Base-by-base conservation (phyloP, 1,140 invertebrate genomes). In the Drosophila fuyamai region DNA sequence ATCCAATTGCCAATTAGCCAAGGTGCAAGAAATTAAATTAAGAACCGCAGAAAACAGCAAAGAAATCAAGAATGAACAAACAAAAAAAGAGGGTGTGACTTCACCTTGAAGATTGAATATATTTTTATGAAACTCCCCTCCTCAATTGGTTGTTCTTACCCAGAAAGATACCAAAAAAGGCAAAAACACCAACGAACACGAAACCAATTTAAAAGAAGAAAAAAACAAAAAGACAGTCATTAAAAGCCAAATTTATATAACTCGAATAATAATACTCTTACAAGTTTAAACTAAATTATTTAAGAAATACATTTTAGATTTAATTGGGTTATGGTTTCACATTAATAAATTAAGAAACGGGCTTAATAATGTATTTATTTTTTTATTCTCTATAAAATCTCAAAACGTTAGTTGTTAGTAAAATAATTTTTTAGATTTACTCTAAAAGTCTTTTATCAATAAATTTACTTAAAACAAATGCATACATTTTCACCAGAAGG, bases 1-100 rank as follows among this genome's bases (percentile, higher is more conserved):
- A 70, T 77, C 76, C 56, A 79, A 79, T 88, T 76, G 71, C 65
- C 79, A 86, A 86, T 86, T 86, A 88, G 82, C 55, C 66, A 86
- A 86, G 83, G 82, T 88, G 79, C 66, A 88, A 76, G 44, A 81
- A 60, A 77, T 68, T 14, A 62, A 77, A 62, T 76, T 51, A 83
- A 78, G 50, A 63, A 50, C 48, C 46, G 40, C 60, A 50, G 43
- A 59, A 79, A 76, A 47, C 29, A 38, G 5, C 4, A 0, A 14
- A 40, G 4, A 13, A 27, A 32, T 16, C 5, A 29, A 40, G 7
- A 40, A 51, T 8, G 10, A 10, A 46, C 16, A 16, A 38, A 32
- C 35, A 41, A 48, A 48, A 46, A 16, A 18, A 18, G 14, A 14
- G 23, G 44, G 43, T 38, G 40, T 60, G 18, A 36, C 12, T 32